These are phyloP conservation scores for Quadriops clusia DNA, from an alignment of 2,888 invertebrate species.

Conservation along the genomic window DNA sequence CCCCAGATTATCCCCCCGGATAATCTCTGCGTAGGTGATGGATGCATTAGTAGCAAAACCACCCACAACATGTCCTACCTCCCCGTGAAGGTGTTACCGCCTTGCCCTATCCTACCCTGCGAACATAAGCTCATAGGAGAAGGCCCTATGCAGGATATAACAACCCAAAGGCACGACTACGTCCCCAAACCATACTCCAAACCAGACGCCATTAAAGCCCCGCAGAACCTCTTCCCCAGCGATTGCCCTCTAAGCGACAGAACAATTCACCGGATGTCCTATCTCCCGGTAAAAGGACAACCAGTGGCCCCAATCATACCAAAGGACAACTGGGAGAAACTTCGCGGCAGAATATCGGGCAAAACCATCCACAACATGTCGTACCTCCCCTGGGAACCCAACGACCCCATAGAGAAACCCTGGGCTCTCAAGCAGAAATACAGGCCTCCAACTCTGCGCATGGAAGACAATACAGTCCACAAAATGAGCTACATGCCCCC, in stretches of 20 bases:
- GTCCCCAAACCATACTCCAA: constrained; percentile 48
- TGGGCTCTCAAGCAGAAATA: constrained; percentile 36
- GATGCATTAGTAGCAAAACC: constrained; percentile 39
- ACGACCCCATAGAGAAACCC: constrained; percentile 33
- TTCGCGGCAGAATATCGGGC: constrained; percentile 29
- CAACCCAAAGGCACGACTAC: constrained; percentile 63
- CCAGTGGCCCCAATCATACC: constrained; percentile 26
- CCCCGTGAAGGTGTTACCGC: constrained; percentile 42
- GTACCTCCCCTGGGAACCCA: constrained; percentile 37
- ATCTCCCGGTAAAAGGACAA: constrained; percentile 36
- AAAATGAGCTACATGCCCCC: constrained; percentile 49
- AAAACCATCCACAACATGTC: constrained; percentile 36
- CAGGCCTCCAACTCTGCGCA: constrained; percentile 33
- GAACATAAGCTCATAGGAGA: constrained; percentile 50
- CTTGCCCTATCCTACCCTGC: constrained; percentile 46
- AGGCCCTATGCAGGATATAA: constrained; percentile 58
- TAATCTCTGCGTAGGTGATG: constrained; percentile 35
- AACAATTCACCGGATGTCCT: constrained; percentile 47
- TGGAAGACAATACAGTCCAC: constrained; percentile 49
- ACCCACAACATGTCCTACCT: constrained; percentile 45
- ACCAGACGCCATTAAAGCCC: constrained; percentile 34
- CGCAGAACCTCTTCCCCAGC: constrained; percentile 28
- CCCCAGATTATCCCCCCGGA: constrained; percentile 31
- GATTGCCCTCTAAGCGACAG: constrained; percentile 36
- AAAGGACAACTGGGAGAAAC: constrained; percentile 23